Conservation (phyloP, 2,113 vertebrate species). For the Myanophis thanlyinensis region DNA sequence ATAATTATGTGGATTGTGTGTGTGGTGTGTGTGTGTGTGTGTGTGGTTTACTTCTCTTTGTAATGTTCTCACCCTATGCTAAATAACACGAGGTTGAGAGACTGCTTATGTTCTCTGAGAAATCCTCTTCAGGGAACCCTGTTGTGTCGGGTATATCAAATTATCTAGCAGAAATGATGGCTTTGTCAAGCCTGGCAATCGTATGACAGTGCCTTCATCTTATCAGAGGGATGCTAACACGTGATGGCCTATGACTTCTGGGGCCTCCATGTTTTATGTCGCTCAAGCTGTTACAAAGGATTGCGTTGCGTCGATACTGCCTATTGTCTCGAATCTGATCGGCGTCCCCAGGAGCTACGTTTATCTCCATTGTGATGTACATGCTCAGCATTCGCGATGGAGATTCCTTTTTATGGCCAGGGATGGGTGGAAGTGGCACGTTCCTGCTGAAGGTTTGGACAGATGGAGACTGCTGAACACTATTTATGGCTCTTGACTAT, state of each 20-base stretch:
- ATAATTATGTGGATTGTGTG: no score
- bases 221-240: fast-evolving
- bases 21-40: no score
- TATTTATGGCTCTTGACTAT: slow-evolving; percentile 32
- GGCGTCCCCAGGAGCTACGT: background rate
- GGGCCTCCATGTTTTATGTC: slow-evolving; percentile 28
- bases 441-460: background rate
- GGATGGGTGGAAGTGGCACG: background rate
- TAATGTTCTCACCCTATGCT: background rate
- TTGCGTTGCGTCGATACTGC: slow-evolving; percentile 30
- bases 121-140: background rate
- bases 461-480: background rate
- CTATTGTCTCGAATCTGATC: background rate
- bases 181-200: background rate
- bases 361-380: slow-evolving; percentile 41
- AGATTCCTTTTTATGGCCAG: slow-evolving; percentile 54
- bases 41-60: background rate
- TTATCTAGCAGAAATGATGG: background rate
- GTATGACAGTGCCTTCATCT: background rate
- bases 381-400: slow-evolving; percentile 8
- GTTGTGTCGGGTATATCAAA: background rate
- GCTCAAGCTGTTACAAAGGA: slow-evolving; percentile 22
- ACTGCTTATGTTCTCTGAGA: background rate
- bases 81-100: background rate
- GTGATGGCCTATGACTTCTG: background rate